Base-by-base conservation (phyloP, 1,140 invertebrate genomes). In the Leptinotarsa lineolata region DNA sequence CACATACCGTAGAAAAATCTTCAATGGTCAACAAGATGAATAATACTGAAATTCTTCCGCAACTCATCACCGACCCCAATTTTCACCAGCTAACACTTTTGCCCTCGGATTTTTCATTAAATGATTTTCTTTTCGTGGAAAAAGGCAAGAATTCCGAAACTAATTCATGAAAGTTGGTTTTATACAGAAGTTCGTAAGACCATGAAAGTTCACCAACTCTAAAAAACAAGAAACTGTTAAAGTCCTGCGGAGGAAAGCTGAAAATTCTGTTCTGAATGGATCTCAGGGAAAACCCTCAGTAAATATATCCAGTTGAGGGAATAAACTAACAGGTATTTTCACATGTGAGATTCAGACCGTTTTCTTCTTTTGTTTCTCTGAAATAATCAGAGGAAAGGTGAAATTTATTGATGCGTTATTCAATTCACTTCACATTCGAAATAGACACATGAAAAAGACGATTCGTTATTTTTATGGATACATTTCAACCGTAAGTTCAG, bases 81-180 rank as follows among this genome's bases (percentile, higher is more conserved):
- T 39, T 39, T 11, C 30, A 30, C 30, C 30, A 30, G 30, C 30
- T 8, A 30, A 30, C 30, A 30, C 30, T 30, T 30, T 30, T 8
- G 30, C 30, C 30, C 30, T 5, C 6, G 30, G 30, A 54, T n/a
- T n/a, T n/a, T n/a, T 54, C 48, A 54, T 54, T n/a, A 16, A 54
- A 54, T 54, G 48, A 54, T 54, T 54, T 54, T 54, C 48, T 54
- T 54, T 12, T 54, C 48, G 13, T n/a, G 48, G 48, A 54, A 54
- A 54, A 54, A 30, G 30, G 30, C 30, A 54, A 54, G 13, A 54
- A 54, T 54, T 54, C 48, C 48, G 5, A 54, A 54, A 54, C 48
- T 54, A 54, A 54, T 54, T 54, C 48, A 54, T 54, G 48, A 54
- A n/a, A 54, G 48, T 16, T 54, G 48, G 48, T 54, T 54, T n/a